Percentiles rank a stretch among this genome's conserved stretches.
These are phyloP conservation scores for Brachyhypopomus occidentalis DNA, from an alignment of 2,113 vertebrate genomes.

Conservation along the genomic window DNA sequence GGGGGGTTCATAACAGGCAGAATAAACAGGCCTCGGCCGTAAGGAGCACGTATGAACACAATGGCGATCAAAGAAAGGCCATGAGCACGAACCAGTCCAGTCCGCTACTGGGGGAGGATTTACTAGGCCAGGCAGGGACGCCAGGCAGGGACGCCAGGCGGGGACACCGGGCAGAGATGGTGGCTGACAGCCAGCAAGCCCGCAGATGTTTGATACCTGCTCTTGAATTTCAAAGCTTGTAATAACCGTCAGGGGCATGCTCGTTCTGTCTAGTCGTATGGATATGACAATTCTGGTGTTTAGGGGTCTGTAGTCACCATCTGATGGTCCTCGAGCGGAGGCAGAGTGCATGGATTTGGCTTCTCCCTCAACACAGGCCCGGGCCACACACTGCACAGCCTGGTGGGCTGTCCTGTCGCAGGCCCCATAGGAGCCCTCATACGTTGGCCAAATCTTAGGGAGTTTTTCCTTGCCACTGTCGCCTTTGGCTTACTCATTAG, in stretches of 20 bases:
- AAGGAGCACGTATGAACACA: constrained; percentile 54
- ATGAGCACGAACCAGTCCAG: constrained; percentile 41
- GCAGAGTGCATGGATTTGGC: constrained; percentile 6
- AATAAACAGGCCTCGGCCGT: constrained; percentile 52
- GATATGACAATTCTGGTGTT: constrained; percentile 17
- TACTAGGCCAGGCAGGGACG: constrained; percentile 26
- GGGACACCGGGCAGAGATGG: constrained; percentile 12
- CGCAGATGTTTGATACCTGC: constrained; percentile 56
- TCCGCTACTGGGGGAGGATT: constrained; percentile 45
- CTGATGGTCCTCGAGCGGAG: not conserved
- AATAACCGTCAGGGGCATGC: constrained; percentile 50
- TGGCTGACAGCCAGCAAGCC: constrained; percentile 25
- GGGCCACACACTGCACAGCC: too few species aligned
- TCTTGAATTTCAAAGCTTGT: constrained; percentile 58
- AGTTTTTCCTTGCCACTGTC: too few species aligned
- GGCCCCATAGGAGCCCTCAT: not conserved
- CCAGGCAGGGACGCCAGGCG: constrained; percentile 3
- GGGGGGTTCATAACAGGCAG: constrained; percentile 62
- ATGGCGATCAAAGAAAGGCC: constrained; percentile 11
- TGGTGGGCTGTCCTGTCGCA: not conserved
- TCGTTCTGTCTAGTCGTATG: constrained; percentile 53
- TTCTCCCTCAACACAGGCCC: too few species aligned
- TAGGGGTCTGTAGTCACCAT: constrained; percentile 5
- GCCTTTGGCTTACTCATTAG: too few species aligned
- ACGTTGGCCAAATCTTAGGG: too few species aligned